Conservation (phyloP, 2,797 vertebrate genomes). For the Oophaga sylvatica region DNA sequence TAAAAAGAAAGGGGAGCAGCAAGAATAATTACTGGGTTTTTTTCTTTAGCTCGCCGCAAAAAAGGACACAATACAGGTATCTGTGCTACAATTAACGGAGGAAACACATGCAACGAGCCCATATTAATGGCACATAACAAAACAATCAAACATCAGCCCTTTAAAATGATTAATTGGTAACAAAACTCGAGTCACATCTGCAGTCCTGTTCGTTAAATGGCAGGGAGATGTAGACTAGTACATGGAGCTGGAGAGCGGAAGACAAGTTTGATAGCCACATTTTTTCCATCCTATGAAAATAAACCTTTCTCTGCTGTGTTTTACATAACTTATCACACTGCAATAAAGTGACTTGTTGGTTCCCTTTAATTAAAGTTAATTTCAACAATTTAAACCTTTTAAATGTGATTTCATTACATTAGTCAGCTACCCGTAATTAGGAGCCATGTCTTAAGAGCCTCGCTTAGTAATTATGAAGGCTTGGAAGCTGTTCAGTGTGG, state of each 20-base stretch:
- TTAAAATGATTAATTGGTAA: conserved; percentile 48
- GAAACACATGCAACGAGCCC: conserved; percentile 4
- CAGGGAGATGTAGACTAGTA: conserved; percentile 23
- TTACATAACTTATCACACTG: conserved; percentile 51
- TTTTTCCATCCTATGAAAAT: conserved; percentile 50
- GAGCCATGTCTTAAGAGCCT: neutral
- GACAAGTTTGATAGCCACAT: conserved; percentile 35
- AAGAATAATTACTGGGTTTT: conserved; percentile 19
- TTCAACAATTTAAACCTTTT: conserved; percentile 37
- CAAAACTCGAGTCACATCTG: conserved; percentile 47
- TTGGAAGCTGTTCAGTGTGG: neutral
- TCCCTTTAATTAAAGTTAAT: conserved; percentile 47
- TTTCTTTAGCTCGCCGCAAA: neutral
- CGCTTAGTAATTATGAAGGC: neutral
- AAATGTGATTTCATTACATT: conserved; percentile 51
- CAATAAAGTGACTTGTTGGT: conserved; percentile 33
- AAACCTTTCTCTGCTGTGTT: conserved; percentile 42
- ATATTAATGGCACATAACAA: conserved; percentile 40
- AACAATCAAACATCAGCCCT: conserved; percentile 40
- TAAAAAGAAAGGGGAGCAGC: conserved; percentile 18
- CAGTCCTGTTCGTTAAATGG: conserved; percentile 19
- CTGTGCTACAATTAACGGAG: conserved; percentile 19
- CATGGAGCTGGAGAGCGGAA: conserved; percentile 25
- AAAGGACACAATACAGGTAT: conserved; percentile 25
- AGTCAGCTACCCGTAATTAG: conserved; percentile 35